Base-by-base conservation (phyloP, 2,888 invertebrate genomes). In the Thereva unica region DNA sequence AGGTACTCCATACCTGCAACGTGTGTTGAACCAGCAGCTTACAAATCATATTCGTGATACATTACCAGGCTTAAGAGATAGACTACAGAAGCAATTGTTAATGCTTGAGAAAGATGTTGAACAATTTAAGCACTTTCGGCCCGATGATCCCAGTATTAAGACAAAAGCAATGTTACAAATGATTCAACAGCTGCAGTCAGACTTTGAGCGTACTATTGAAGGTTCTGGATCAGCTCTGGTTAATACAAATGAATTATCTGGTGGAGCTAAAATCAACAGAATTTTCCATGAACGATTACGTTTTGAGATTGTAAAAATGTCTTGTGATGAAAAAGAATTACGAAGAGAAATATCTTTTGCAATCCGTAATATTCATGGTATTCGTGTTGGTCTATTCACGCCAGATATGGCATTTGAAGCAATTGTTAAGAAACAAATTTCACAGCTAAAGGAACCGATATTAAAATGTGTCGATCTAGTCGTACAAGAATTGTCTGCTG, bases 391-490 rank as follows among this genome's bases (percentile, higher is more conserved):
- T 78, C 86, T 99, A 69, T 99, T 99, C 83, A 99, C 99, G 40
- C 99, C 99, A 6, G 99, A 99, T 82, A 97, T 98, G 97, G 99
- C 99, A 65, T 99, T 99, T 81, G 99, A 99, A 82, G 97, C 97
- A 67, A 99, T 99, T 77, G 99, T 99, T 47, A 99, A 99, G 84
- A 96, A 96, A 80, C 99, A 99, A 85, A 99, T 99, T 74, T 86
- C 89, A 63, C 87, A 95, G 74, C 87, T 98, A 76, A 96, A 96
- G 83, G 97, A 97, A 82, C 99, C 99, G n/a, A 93, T 95, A 75
- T 85, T 99, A 72, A 99, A 98, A 81, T 99, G 98, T 84, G 95
- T 97, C 55, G 99, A 99, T 84, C 86, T 99, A 80, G 98, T 98
- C 71, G 95, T 98, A 57, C 90, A 89, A 75, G 99, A 99, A 84